phyloP scores from a whole-genome alignment of 1,140 invertebrate genomes.

The silkworm (Bombyx mori) region ASM3026992v2 NC_085119.1:8792501-8793000 shows the following conservation, averaged over 20 bases:
- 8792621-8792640: conserved; percentile 72
- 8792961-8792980: no score
- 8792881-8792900: conserved; percentile 2
- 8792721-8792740: conserved; percentile 67
- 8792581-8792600: conserved; percentile 69
- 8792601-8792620: conserved; percentile 71
- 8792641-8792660: conserved; percentile 70
- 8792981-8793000: no score
- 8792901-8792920: neutral
- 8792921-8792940: neutral
- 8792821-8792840: conserved; percentile 24
- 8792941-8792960: neutral
- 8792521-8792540: conserved; percentile 59
- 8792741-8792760: conserved; percentile 67
- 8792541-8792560: conserved; percentile 65
- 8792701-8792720: conserved; percentile 64
- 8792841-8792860: conserved; percentile 6
- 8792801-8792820: conserved; percentile 33
- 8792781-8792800: conserved; percentile 33
- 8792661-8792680: conserved; percentile 71
- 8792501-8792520: conserved; percentile 61
- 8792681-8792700: conserved; percentile 69
- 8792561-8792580: conserved; percentile 68
- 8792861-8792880: neutral
- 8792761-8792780: conserved; percentile 61